Conservation (phyloP, 2,797 vertebrate species). For the Tragelaphus oryx region DNA sequence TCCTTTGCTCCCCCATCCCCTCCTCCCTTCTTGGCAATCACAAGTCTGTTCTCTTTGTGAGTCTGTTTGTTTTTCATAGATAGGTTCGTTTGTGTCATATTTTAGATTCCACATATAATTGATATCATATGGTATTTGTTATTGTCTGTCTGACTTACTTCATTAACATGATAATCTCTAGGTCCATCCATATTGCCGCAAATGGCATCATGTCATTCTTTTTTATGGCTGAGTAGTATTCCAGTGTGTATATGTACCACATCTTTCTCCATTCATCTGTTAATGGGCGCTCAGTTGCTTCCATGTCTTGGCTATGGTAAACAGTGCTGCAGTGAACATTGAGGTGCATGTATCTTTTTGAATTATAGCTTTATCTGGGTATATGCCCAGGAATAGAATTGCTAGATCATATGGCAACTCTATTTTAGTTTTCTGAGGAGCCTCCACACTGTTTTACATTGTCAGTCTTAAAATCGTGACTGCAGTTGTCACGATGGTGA, state of each 20-base stretch:
- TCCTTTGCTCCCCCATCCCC: neutral
- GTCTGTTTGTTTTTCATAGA: neutral
- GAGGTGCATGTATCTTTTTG: neutral
- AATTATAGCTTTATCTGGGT: neutral
- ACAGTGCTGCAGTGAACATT: rapidly evolving
- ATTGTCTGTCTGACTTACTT: neutral
- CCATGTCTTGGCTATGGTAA: neutral
- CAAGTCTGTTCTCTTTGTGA: neutral
- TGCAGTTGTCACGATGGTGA: neutral
- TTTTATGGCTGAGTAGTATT: neutral
- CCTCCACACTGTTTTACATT: neutral
- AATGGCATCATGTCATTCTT: neutral
- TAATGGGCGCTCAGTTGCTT: neutral
- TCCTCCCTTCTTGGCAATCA: neutral
- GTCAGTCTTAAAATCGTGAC: neutral
- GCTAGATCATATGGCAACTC: neutral
- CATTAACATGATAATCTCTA: neutral
- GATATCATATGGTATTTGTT: neutral
- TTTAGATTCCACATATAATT: neutral
- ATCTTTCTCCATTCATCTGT: neutral
- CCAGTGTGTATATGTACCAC: neutral
- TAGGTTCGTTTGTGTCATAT: neutral
- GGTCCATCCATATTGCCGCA: neutral
- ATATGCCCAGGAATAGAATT: neutral
- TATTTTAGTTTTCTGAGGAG: neutral